Evolutionary conservation across 2,797 vertebrate genomes (phyloP).

Genomic region (Anas bernieri): DNA sequence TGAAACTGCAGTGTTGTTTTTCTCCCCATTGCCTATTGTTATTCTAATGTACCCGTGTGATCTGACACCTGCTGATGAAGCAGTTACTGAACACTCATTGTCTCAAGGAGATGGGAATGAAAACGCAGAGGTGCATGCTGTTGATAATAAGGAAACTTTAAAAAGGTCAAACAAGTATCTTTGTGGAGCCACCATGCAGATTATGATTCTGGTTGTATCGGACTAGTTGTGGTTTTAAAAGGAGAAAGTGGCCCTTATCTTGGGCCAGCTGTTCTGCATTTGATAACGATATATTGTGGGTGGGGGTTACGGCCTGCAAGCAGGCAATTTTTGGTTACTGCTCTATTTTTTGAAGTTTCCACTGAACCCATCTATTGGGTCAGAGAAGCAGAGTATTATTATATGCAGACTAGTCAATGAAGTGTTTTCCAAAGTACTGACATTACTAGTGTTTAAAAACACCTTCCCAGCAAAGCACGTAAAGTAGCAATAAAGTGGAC

Average conservation of each 20-base stretch:
- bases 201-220: not conserved
- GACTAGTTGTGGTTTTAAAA: not conserved
- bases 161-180: not conserved
- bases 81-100: not conserved
- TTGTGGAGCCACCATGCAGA: not conserved
- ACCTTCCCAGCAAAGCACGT: not conserved
- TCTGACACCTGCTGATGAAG: not conserved
- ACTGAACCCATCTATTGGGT: not conserved
- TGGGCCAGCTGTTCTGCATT: not conserved
- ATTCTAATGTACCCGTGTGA: rapidly evolving
- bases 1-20: not conserved
- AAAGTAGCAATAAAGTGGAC: not conserved
- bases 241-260: not conserved
- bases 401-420: not conserved
- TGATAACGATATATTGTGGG: not conserved
- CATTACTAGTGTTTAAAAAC: not conserved
- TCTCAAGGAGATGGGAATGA: not conserved
- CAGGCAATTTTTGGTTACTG: not conserved
- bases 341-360: not conserved
- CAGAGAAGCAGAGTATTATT: not conserved
- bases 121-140: not conserved
- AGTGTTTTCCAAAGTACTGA: not conserved
- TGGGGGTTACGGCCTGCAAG: not conserved
- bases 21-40: not conserved
- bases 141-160: not conserved